phyloP scores from a whole-genome alignment of 1,140 invertebrate genomes.

The Zaprionus gabonicus region DNA sequence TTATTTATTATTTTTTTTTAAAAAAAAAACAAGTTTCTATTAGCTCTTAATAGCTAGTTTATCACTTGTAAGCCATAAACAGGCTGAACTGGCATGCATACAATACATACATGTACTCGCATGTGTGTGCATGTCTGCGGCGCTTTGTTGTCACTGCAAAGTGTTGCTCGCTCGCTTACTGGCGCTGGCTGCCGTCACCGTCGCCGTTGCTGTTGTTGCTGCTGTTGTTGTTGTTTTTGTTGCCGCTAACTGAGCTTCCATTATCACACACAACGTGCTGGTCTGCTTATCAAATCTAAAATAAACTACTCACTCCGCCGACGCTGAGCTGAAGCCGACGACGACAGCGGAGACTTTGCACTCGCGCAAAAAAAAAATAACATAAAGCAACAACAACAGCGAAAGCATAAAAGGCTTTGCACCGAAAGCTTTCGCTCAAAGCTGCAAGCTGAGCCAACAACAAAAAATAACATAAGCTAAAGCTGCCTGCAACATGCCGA shows the following conservation, averaged over 20 bases:
- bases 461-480: background rate
- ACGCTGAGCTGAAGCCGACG: conserved; percentile 9
- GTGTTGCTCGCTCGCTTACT: conserved; percentile 8
- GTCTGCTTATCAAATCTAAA: conserved; percentile 56
- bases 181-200: conserved; percentile 12
- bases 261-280: conserved; percentile 34
- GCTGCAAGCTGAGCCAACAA: conserved; percentile 3
- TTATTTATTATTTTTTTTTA: background rate
- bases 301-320: conserved; percentile 47
- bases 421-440: conserved; percentile 34
- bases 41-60: background rate
- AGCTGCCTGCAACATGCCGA: too few relatives aligned
- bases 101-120: background rate
- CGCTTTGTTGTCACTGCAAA: conserved; percentile 36
- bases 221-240: conserved; percentile 3
- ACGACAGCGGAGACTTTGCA: conserved; percentile 45
- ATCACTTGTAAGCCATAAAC: background rate
- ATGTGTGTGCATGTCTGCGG: conserved; percentile 35
- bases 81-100: background rate
- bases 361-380: conserved; percentile 26
- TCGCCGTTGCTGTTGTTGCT: background rate
- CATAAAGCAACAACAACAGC: conserved; percentile 8
- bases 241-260: conserved; percentile 22
- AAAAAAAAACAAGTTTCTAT: background rate
- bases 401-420: conserved; percentile 23